These are phyloP conservation scores for Spicauda simplicius DNA, from an alignment of 2,888 invertebrate genomes.

Conservation along the genomic window DNA sequence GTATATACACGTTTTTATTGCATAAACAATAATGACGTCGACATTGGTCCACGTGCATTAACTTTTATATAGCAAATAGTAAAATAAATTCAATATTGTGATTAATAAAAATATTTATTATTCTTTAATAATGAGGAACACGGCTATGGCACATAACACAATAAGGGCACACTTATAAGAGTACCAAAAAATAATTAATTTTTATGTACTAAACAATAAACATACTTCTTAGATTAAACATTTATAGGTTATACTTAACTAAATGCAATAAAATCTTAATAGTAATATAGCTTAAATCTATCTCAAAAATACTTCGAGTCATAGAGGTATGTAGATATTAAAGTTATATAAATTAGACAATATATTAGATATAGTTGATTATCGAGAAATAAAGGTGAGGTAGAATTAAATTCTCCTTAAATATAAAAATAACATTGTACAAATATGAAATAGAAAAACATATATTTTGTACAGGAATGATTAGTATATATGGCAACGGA, in stretches of 20 bases:
- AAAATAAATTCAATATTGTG: too few relatives aligned
- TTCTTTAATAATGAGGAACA: not conserved
- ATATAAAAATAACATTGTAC: not conserved
- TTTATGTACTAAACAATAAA: not conserved
- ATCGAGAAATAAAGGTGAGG: slow-evolving; percentile 8
- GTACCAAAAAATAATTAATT: not conserved
- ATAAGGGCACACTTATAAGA: not conserved
- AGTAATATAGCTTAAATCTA: not conserved
- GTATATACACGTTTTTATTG: too few relatives aligned
- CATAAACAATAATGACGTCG: too few relatives aligned
- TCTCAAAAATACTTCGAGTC: not conserved
- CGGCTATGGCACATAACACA: not conserved
- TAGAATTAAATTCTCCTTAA: slow-evolving; percentile 30
- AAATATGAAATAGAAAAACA: not conserved
- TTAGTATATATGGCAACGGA: not conserved
- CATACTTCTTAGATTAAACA: not conserved
- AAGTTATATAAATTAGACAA: not conserved
- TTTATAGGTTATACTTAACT: not conserved
- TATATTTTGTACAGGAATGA: not conserved
- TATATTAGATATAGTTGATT: not conserved
- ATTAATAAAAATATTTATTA: not conserved
- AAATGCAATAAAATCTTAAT: not conserved
- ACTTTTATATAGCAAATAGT: too few relatives aligned
- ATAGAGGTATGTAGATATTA: not conserved
- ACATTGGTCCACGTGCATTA: too few relatives aligned